Percentiles rank a stretch among this genome's conserved stretches.
Evolutionary conservation across 2,888 invertebrate genomes (phyloP).

Genomic region (Hirtodrosophila alboralis): DNA sequence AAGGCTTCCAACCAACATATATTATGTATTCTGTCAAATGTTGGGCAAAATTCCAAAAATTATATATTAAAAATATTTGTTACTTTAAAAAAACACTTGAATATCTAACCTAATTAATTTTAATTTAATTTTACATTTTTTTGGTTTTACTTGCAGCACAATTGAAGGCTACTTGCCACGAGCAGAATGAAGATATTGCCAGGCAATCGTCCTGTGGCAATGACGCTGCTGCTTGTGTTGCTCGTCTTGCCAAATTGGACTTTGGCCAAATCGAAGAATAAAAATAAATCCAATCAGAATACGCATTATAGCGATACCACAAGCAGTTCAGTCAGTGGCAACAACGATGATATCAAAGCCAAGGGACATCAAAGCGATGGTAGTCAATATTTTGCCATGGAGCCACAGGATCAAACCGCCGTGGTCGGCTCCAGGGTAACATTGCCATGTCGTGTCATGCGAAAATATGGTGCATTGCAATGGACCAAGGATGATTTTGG

Average conservation of each 20-base stretch:
- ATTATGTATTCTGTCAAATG: too few relatives aligned
- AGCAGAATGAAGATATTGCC: conserved; percentile 33
- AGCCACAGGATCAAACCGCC: conserved; percentile 96
- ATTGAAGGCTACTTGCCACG: conserved; percentile 12
- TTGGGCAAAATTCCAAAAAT: too few relatives aligned
- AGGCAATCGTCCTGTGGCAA: conserved; percentile 30
- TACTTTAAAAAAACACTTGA: too few relatives aligned
- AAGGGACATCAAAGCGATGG: conserved; percentile 46
- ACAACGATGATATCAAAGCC: conserved; percentile 58
- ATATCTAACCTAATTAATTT: conserved; percentile 1
- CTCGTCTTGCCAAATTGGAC: conserved; percentile 40
- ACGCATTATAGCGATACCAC: conserved; percentile 42
- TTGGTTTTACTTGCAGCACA: conserved; percentile 27
- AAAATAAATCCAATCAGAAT: conserved; percentile 66
- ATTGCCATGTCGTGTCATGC: conserved; percentile 94
- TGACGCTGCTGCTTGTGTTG: conserved; percentile 47
- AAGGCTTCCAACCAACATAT: too few relatives aligned
- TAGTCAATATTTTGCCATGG: conserved; percentile 93
- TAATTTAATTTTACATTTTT: neutral
- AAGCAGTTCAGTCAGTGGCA: conserved; percentile 1
- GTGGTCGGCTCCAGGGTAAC: conserved; percentile 94
- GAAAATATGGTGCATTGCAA: conserved; percentile 94
- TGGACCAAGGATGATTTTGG: conserved; percentile 99
- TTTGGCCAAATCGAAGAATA: conserved; percentile 84
- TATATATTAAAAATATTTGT: too few relatives aligned